Evolutionary conservation across 2,797 vertebrate genomes (phyloP), one percentile per base, ranked within the genome.

Genomic region (Pseudotriccus pelzelni): DNA sequence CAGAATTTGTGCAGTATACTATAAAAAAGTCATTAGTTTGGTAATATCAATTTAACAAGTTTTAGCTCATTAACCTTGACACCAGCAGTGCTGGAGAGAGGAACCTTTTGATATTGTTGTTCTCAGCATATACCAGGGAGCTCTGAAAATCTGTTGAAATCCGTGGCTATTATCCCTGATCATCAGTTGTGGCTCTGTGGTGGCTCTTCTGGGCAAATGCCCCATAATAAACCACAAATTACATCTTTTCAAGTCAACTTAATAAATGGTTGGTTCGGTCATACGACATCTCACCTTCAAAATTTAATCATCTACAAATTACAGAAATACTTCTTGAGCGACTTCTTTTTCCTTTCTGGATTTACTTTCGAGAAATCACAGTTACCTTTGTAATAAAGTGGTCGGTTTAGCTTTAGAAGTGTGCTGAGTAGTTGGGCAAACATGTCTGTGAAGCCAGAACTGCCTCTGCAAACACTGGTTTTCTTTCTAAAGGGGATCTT

Each of bases 1-100:
- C 96, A 95, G 90, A 97, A 97, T 95, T 70, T 53, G 78, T 93
- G 66, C 92, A 94, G 72, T 70, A 80, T 87, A 90, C 91, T 87
- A 96, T 93, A 89, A 96, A 96, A 97, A 96, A 90, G 74, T 58
- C 87, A 84, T 97, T 97, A 96, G 84, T 96, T 97, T 94, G 85
- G 66, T 95, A 95, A 92, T 96, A 96, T 56, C 52, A 96, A 78
- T 97, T 96, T 96, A 96, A 91, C 78, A 97, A 96, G 73, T 96
- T 96, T 96, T 96, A 97, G 81, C 78, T 97, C 93, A 97, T 95
- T 97, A 96, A 96, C 82, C 74, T 96, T 97, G 86, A 93, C 89
- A 97, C 82, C 66, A 95, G 89, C 76, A 84, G 66, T 86, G 73
- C 88, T 94, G 86, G 44, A 81, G 80, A 96, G 63, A 87, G 96